Base-by-base conservation (phyloP, 2,113 vertebrate genomes). In the Hassar affinis region DNA sequence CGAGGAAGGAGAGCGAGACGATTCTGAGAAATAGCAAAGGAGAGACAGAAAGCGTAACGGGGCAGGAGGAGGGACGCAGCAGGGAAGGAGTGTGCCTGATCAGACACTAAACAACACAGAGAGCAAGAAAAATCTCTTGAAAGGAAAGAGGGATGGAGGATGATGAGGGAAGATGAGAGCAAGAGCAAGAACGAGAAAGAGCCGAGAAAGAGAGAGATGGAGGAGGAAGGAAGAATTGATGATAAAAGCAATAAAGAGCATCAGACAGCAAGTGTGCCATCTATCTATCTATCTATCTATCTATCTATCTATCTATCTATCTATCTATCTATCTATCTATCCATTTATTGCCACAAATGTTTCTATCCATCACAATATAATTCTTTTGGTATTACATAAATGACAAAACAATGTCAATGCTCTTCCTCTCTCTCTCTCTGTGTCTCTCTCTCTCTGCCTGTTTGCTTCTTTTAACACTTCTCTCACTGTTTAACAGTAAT, bases 1-100 rank as follows among this genome's bases (percentile, higher is more conserved):
- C 68, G 69, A n/a, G 42, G 69, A 72, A 72, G 69, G 42, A 47
- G 69, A 72, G 42, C 42, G 69, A 72, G 42, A 47, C 42, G 42
- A n/a, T 72, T 72, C 42, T 5, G 42, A 47, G 25, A 72, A 72
- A 47, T n/a, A 72, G 42, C 14, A 47, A 11, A 15, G 47, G 69
- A 47, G 42, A 72, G 69, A 72, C 2, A 20, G 42, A 25, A 47
- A 72, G 69, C 11, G 11, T 72, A 72, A 72, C 69, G 11, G 69
- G 69, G 66, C 66, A 72, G 42, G 42, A 72, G 42, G 69, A 72
- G 69, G 20, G 69, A 72, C 38, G 20, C 69, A 47, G 42, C 42
- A 6, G 69, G 69, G 35, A 69, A 69, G 18, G 20, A 42, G 66
- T 11, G 35, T 38, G 3, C 0, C 20, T 69, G 66, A 69, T 69